Base-by-base conservation (phyloP, 2,888 invertebrate species). In the Stictocephala bisonia region DNA sequence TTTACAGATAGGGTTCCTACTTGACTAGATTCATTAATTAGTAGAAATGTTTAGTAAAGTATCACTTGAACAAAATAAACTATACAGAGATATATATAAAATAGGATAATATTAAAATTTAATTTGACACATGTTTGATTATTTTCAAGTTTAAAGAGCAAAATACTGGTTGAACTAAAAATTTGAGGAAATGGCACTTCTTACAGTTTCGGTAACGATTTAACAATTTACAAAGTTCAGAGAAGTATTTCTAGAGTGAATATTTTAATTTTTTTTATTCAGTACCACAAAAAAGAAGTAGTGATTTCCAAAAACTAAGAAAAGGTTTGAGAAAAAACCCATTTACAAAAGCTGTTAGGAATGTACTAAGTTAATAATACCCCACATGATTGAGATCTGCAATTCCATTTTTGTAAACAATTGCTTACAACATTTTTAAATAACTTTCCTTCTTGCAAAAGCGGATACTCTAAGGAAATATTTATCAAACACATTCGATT, bases 1-100 rank as follows among this genome's bases (percentile, higher is more conserved):
- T 64, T 64, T 64, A 64, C 64, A 64, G 64, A 44, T 44, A 64
- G 64, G 64, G 64, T 27, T 60, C 40, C 64, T 64, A 64, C 64
- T 64, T 64, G 64, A 64, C 64, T 64, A 64, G 64, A 64, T 40
- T 64, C 64, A 60, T 60, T 18, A 64, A 40, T 64, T 40, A 64
- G n/a, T n/a, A n/a, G 44, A 60, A 64, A 64, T 44, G 64, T 64
- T 64, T 44, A 22, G 27, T 64, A 41, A 27, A 41, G n/a, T n/a
- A n/a, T n/a, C 64, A 64, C 64, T 64, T 27, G 24, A 64, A 64
- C 64, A 31, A 64, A 64, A 64, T 64, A 64, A 64, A 64, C 64
- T 64, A 64, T 64, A 64, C 64, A 64, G 35, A 64, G n/a, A n/a
- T n/a, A n/a, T 44, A 64, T 22, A 64, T 20, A 24, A 40, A 22